Evolutionary conservation across 2,888 invertebrate species (phyloP), one percentile per base, ranked within the genome.

Genomic region (Xestia rhomboidea): DNA sequence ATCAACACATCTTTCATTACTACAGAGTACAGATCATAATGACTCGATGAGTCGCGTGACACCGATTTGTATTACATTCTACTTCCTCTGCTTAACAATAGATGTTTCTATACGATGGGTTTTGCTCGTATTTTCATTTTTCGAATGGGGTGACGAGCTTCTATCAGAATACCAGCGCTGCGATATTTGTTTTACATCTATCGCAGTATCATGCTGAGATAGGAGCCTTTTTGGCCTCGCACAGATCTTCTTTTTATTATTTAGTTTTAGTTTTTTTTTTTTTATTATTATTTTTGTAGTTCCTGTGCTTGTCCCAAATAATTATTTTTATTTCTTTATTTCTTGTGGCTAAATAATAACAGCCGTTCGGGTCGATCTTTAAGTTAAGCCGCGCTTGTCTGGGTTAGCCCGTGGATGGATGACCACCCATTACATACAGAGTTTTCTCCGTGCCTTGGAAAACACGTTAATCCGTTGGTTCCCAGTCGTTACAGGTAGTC

Each of bases 41-140:
- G 41, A 54, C 11, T 41, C 24, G 34, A 30, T 62, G 38, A 21
- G 44, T 66, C 38, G 68, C 54, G 64, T 83, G 68, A 62, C 34
- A 18, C 8, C 11, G 49, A 68, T 54, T 81, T 60, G 60, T 60
- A 44, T 67, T 60, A 49, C 21, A 73, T 81, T 81, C 49, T 67
- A 69, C 30, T 73, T 78, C 78, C 81, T 73, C 15, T 54, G 30
- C 30, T 46, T 18, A 41, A 82, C 63, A 82, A 76, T 76, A 57
- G 75, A 18, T 54, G 68, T 82, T 68, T 75, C 51, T 15, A 44
- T 30, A 54, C 15, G 3, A 27, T 27, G 34, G 34, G 7, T 60
- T 73, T 73, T 60, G 66, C 66, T 67, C 24, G 24, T 64, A 79
- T 66, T 74, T 67, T 73, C 24, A 30, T 73, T 67, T 66, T 62